Evolutionary conservation across 2,888 invertebrate species (phyloP), one percentile per base, ranked within the genome.

Genomic region (Linnaemya tessellans): DNA sequence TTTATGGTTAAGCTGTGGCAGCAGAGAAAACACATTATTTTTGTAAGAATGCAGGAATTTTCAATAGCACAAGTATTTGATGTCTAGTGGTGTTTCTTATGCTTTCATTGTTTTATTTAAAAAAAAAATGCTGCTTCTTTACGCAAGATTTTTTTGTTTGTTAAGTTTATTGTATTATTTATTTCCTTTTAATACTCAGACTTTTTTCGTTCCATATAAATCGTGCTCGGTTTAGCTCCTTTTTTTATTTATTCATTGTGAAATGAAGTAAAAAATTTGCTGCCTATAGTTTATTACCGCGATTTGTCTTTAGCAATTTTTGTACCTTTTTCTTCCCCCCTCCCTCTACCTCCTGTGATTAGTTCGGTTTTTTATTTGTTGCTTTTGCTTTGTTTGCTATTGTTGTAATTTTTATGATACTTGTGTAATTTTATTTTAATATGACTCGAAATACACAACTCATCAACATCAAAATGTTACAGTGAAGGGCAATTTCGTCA

Each of bases 231-330:
- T 58, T 80, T 67, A 38, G 49, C 41, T 41, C 22, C 10, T 15
- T 18, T 56, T 25, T 46, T 46, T 56, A 35, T 67, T 67, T 20
- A n/a, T 41, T 75, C 15, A 43, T 22, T 70, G 70, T 79, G 71
- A 64, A 80, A 25, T 80, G 74, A 67, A 60, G 58, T 64, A 68
- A 67, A 67, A 68, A 80, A 73, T 18, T 13, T 58, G 67, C 65
- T 82, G 85, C 79, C 85, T 85, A 82, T 82, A 85, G 87, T 87
- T 87, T 87, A 87, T 87, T 86, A 80, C 86, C 79, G 83, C 86
- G 85, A 85, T 84, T 85, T 85, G 86, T 87, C 86, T 84, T 84
- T 64, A 73, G 82, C 70, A 83, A 77, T 68, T 78, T 51, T 64
- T 38, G 38, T 38, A 56, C 18, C 56, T 58, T 64, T 78, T 46